A percentile compares a stretch with the other conserved stretches of the same genome.
phyloP scores from a whole-genome alignment of 2,888 invertebrate species.

The Phanerotoma sp. region DNA sequence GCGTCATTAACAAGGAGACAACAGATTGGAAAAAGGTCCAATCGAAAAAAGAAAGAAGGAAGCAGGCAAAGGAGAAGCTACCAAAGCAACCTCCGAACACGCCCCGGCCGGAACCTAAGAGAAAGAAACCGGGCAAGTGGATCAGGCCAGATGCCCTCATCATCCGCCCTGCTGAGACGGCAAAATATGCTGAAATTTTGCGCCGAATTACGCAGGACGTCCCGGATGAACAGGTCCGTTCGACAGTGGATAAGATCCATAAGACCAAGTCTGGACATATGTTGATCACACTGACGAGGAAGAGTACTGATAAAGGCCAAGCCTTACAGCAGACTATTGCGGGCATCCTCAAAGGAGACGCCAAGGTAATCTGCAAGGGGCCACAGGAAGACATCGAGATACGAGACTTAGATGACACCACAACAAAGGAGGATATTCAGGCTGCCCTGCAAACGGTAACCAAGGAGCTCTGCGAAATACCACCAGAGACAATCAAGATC shows the following conservation, averaged over 20 bases:
- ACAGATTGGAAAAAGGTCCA: not conserved
- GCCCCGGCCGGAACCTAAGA: not conserved
- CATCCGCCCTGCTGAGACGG: slow-evolving; percentile 15
- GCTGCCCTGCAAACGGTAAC: not conserved
- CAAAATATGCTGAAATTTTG: slow-evolving; percentile 24
- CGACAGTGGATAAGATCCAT: slow-evolving; percentile 13
- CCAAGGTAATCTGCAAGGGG: slow-evolving; percentile 22
- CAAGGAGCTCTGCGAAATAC: slow-evolving; percentile 1
- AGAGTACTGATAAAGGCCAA: not conserved
- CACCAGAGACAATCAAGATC: slow-evolving; percentile 2
- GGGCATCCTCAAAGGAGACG: slow-evolving; percentile 9
- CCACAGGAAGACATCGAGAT: too few species aligned
- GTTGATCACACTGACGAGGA: slow-evolving; percentile 10
- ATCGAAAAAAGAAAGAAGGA: not conserved
- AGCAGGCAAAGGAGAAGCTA: not conserved
- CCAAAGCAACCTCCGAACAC: not conserved
- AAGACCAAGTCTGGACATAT: slow-evolving; percentile 16
- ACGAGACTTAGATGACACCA: slow-evolving; percentile 25
- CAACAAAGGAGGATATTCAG: slow-evolving; percentile 23
- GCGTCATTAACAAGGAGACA: not conserved
- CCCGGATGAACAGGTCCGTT: slow-evolving; percentile 7
- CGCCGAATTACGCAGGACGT: slow-evolving; percentile 11
- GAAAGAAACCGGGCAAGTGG: slow-evolving; percentile 8
- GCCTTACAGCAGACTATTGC: slow-evolving; percentile 8
- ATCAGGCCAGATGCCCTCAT: slow-evolving; percentile 20